Percentiles rank a stretch among this genome's conserved stretches.
Conservation (phyloP, 23 tunicate species). For the Corella eumyota region DNA sequence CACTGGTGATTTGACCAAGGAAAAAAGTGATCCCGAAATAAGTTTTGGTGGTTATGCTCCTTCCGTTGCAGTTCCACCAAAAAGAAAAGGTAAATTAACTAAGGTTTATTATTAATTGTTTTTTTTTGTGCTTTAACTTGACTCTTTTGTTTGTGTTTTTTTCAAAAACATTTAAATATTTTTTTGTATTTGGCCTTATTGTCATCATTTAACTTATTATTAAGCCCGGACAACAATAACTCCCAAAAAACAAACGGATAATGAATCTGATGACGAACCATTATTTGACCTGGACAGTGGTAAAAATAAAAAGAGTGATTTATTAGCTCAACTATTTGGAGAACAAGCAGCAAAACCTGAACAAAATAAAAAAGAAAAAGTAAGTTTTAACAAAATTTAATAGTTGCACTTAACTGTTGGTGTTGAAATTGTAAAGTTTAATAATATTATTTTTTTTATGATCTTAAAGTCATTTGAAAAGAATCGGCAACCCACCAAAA, state of each 20-base stretch:
- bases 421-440: no score
- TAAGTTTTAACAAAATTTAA: not conserved
- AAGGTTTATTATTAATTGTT: not conserved
- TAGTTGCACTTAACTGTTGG: no score
- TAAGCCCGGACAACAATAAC: no score
- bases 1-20: slow-evolving; percentile 10
- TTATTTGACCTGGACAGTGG: slow-evolving; percentile 61
- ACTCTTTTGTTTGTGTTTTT: no score
- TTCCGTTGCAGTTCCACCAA: slow-evolving; percentile 26
- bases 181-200: not conserved
- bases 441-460: no score
- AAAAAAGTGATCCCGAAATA: slow-evolving; percentile 39
- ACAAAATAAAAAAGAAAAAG: not conserved
- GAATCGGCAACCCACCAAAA: slow-evolving; percentile 7
- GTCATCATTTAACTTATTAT: no score
- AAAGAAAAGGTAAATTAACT: slow-evolving; percentile 19
- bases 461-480: no score
- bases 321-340: slow-evolving; percentile 50
- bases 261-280: no score
- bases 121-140: no score
- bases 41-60: slow-evolving; percentile 89
- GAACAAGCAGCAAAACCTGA: slow-evolving; percentile 25
- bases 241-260: no score
- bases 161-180: not conserved
- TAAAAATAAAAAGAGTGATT: slow-evolving; percentile 42